Evolutionary conservation across 2,797 vertebrate species (phyloP), one percentile per base, ranked within the genome.

Genomic region (Bradypus variegatus): DNA sequence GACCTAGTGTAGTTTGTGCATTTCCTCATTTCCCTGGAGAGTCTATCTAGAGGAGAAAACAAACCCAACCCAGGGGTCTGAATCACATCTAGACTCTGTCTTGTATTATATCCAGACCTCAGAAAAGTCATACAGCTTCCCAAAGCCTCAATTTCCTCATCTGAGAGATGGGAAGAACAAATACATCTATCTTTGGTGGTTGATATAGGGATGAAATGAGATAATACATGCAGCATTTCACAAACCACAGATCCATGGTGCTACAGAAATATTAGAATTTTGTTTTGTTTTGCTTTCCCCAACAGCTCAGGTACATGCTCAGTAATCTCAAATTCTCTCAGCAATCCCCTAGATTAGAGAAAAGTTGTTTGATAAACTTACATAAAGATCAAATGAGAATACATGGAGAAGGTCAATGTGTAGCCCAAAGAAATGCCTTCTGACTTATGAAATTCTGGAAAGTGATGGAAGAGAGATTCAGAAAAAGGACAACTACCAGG

Each of bases 301-400:
- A 50, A 41, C 11, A 62, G 78, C 19, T 79, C 65, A 72, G 36
- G 29, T 12, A 72, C 65, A 85, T 31, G n/a, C 18, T 48, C 72
- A 60, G 50, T 70, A 81, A 86, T 88, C 70, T 93, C 25, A 25
- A 13, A 41, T 90, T 65, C 62, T 41, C 36, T 85, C 67, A 45
- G 64, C 21, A 67, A 53, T 58, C 33, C 41, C 38, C 19, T 31
- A 62, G 15, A 14, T 69, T 79, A 48, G 55, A 89, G 75, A 86
- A 92, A 90, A 64, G 29, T 38, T 79, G 77, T 91, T 84, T 88
- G 65, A 33, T 86, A 60, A 19, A 31, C 55, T 82, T 84, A 88
- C 70, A 78, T 80, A 80, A 92, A 69, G 75, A 93, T 89, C 38
- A 62, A 91, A 93, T 79, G 64, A 91, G 60, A 90, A 94, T 58